Evolutionary conservation across 2,797 vertebrate species (phyloP).

Genomic region (Borostomias antarcticus): DNA sequence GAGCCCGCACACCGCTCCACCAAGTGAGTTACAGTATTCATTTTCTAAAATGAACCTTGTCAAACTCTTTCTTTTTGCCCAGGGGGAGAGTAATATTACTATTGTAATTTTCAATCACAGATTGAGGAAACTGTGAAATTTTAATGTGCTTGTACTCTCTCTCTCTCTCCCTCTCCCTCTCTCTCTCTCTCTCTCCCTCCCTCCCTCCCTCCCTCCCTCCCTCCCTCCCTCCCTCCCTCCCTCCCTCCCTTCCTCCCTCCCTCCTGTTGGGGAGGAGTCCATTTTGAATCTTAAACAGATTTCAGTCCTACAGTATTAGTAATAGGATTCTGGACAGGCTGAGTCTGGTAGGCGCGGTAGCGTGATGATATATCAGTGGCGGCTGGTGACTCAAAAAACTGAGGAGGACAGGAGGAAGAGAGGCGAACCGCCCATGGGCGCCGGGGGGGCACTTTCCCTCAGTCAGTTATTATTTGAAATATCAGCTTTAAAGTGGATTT

Average conservation of each 20-base stretch:
- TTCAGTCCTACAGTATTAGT: conserved; percentile 51
- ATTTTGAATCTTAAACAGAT: conserved; percentile 68
- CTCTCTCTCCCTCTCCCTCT: conserved; percentile 15
- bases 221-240: neutral
- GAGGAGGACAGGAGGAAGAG: no score
- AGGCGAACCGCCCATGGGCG: no score
- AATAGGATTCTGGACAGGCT: conserved; percentile 53
- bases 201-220: conserved; percentile 1
- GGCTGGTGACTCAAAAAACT: no score
- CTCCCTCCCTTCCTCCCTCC: conserved; percentile 13
- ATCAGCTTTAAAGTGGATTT: no score
- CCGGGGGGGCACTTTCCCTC: no score
- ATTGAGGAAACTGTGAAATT: conserved; percentile 71
- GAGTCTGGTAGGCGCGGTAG: conserved; percentile 28
- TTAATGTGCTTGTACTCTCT: conserved; percentile 55
- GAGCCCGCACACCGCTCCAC: conserved; percentile 41
- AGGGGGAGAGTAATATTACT: conserved; percentile 66
- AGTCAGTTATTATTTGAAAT: no score
- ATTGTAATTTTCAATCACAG: conserved; percentile 72
- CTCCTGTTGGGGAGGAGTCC: conserved; percentile 32
- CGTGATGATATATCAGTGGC: conserved; percentile 38
- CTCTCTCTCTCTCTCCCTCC: neutral
- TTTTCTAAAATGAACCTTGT: conserved; percentile 72
- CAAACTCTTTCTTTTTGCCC: conserved; percentile 62
- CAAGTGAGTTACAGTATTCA: conserved; percentile 58